Evolutionary conservation across 2,113 vertebrate species (phyloP), one percentile per base, ranked within the genome.

Genomic region (Rhodinocichla rosea): DNA sequence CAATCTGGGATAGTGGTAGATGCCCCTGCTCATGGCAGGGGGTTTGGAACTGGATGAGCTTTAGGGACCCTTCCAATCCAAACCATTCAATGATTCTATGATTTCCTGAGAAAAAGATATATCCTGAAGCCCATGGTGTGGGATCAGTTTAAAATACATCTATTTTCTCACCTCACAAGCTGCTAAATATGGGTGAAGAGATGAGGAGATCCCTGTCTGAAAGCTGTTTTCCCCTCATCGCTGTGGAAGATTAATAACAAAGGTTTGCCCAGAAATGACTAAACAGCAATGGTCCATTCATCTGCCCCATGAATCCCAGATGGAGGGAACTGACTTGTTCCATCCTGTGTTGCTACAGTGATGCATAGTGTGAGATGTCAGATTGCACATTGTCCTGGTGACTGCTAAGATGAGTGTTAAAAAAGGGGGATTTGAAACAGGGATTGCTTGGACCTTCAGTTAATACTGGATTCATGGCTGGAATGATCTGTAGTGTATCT

Each of bases 301-400:
- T 47, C 37, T 16, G 4, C 20, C 2, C 1, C 1, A 0, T 16
- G 77, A 40, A 76, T 56, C 63, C 42, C 57, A 33, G 5, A 10
- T 1, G 7, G 47, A 42, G 27, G 40, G 32, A 13, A 2, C 26
- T 23, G 32, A 7, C 52, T 42, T 23, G 27, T 42, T 78, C 2
- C 6, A 26, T 23, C 47, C 11, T 7, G 1, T 75, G 35, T 50
- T 53, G 42, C 33, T 28, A 1, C 1, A 1, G 56, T 11, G 47
- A 21, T 11, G 10, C 17, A 4, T 5, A 10, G 14, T 19, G 55
- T n/a, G 77, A 86, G 44, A 27, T 32, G 49, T 60, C 76, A 50
- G 55, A 24, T 15, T 26, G 44, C 16, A 22, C 23, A 4, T 6
- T 20, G 1, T 0, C n/a, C 42, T 9, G 5, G 4, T 30, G 39